These are phyloP conservation scores for Gallinago nigripennis DNA, from an alignment of 2,797 vertebrate species.

Conservation along the genomic window DNA sequence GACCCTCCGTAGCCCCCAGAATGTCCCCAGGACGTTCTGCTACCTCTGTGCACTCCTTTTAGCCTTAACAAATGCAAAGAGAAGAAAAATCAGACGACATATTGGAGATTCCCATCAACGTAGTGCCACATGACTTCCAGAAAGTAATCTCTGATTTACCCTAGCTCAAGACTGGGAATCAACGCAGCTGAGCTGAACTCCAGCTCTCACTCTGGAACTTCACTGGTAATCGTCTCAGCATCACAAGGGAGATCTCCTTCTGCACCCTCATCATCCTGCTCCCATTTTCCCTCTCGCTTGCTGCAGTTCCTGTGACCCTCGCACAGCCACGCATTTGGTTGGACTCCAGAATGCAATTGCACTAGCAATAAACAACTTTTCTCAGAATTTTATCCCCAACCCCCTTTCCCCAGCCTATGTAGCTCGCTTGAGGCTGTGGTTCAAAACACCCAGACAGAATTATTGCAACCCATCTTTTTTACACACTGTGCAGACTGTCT, in stretches of 20 bases:
- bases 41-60: neutral
- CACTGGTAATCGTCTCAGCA: neutral
- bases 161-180: neutral
- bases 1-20: accelerated
- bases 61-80: neutral
- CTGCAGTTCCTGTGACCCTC: constrained; percentile 21
- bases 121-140: constrained; percentile 13
- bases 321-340: neutral
- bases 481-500: constrained; percentile 68
- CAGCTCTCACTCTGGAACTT: neutral
- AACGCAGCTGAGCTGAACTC: neutral
- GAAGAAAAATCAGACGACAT: neutral
- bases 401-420: constrained; percentile 22
- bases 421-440: constrained; percentile 76
- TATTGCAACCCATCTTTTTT: constrained; percentile 75
- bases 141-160: neutral
- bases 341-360: constrained; percentile 65
- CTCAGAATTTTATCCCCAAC: constrained; percentile 27
- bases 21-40: neutral
- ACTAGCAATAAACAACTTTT: constrained; percentile 75
- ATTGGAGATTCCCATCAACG: neutral
- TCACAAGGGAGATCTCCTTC: neutral
- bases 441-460: constrained; percentile 79
- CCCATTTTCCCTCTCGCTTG: neutral
- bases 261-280: neutral